Conservation (phyloP, 1,140 invertebrate species). For the Tenebrio molitor region DNA sequence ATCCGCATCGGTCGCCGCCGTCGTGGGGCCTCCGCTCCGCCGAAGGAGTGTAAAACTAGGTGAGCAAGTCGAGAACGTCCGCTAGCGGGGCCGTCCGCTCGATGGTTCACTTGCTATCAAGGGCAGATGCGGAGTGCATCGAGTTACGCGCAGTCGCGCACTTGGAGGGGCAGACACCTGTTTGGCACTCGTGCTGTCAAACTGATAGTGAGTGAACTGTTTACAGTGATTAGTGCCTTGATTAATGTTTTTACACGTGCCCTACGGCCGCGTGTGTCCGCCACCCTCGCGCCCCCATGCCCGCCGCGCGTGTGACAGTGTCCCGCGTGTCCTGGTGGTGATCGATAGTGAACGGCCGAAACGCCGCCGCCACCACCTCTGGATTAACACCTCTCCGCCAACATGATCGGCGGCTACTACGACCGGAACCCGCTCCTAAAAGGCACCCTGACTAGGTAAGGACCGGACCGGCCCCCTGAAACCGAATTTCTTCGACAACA, state of each 20-base stretch:
- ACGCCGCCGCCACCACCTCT: not conserved
- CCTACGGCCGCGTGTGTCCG: conserved; percentile 21
- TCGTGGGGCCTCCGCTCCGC: conserved; percentile 19
- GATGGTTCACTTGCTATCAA: conserved; percentile 57
- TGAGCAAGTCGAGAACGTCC: conserved; percentile 54
- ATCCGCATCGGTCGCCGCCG: not conserved
- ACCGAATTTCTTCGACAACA: conserved; percentile 42
- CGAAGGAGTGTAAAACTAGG: conserved; percentile 53
- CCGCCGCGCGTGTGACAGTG: not conserved
- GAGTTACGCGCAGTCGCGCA: conserved; percentile 46
- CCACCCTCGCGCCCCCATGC: not conserved
- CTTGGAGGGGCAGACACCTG: conserved; percentile 54
- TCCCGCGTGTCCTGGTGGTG: conserved; percentile 9
- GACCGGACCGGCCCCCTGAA: conserved; percentile 1
- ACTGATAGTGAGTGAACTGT: conserved; percentile 52
- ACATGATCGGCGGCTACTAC: conserved; percentile 61
- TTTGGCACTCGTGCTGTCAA: conserved; percentile 53
- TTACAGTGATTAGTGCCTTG: conserved; percentile 51
- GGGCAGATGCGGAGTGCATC: conserved; percentile 51
- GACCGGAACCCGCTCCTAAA: conserved; percentile 62
- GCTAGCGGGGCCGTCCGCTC: conserved; percentile 44
- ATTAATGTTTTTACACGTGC: conserved; percentile 52
- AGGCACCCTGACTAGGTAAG: conserved; percentile 62
- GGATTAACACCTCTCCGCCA: conserved; percentile 32
- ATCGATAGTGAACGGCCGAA: not conserved